phyloP scores from a whole-genome alignment of 2,797 vertebrate genomes.

The Notamacropus eugenii region DNA sequence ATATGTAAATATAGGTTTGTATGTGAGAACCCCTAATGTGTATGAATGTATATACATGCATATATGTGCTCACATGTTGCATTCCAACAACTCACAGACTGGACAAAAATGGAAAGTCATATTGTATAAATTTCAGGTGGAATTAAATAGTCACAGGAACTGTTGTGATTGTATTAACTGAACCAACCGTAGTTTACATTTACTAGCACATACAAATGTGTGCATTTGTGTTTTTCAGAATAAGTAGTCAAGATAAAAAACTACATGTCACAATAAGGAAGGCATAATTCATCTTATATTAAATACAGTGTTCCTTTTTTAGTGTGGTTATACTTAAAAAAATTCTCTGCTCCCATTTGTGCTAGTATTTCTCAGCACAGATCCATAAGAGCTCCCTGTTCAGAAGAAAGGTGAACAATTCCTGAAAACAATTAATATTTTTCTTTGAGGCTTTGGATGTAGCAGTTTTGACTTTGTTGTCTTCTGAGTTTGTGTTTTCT shows the following conservation, averaged over 20 bases:
- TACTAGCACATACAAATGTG: background rate
- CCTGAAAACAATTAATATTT: background rate
- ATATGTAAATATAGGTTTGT: background rate
- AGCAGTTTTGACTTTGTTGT: background rate
- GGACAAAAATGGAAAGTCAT: constrained; percentile 41
- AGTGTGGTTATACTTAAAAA: constrained; percentile 13
- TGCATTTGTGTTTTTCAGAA: constrained; percentile 36
- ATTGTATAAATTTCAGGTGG: constrained; percentile 66
- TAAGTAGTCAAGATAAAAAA: background rate
- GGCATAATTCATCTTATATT: background rate
- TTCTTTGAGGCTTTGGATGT: background rate
- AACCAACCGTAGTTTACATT: background rate
- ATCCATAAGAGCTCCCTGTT: constrained; percentile 22
- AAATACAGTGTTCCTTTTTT: constrained; percentile 14
- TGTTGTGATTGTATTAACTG: constrained; percentile 42
- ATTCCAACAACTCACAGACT: constrained; percentile 49
- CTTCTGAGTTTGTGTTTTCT: background rate
- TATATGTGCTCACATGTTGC: background rate
- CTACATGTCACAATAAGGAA: constrained; percentile 27
- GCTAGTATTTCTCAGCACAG: constrained; percentile 10
- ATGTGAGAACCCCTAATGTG: background rate
- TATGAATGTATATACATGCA: background rate
- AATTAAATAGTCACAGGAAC: constrained; percentile 63
- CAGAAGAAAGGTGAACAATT: constrained; percentile 19
- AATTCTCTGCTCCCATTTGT: background rate